phyloP scores from a whole-genome alignment of 2,113 vertebrate genomes.

The Ictalurus furcatus region DNA sequence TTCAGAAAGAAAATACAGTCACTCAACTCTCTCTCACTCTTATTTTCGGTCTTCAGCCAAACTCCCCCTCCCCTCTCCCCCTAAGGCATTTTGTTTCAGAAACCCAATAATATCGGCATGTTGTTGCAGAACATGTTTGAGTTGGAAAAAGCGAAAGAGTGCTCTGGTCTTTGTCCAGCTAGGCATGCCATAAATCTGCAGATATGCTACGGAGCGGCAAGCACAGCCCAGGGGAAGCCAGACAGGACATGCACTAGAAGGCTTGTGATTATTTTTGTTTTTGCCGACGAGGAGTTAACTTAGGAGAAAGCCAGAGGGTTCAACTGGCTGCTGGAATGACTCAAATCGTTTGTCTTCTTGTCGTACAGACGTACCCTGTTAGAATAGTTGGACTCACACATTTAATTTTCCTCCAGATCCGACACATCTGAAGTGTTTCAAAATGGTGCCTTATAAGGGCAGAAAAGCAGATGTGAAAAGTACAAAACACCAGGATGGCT shows the following conservation, averaged over 20 bases:
- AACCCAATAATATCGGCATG: slow-evolving; percentile 49
- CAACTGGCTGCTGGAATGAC: slow-evolving; percentile 34
- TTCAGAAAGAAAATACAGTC: slow-evolving; percentile 3
- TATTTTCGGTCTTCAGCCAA: neutral
- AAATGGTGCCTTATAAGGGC: slow-evolving; percentile 8
- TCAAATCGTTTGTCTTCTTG: slow-evolving; percentile 42
- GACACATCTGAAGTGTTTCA: slow-evolving; percentile 18
- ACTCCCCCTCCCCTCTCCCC: neutral
- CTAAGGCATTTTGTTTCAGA: slow-evolving; percentile 49
- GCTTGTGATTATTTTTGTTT: slow-evolving; percentile 43
- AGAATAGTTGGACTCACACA: slow-evolving; percentile 18
- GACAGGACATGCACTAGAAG: slow-evolving; percentile 44
- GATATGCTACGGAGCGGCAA: slow-evolving; percentile 41
- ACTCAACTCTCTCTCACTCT: slow-evolving; percentile 11
- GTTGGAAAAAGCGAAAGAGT: slow-evolving; percentile 48
- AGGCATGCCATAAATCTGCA: slow-evolving; percentile 54
- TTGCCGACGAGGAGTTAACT: slow-evolving; percentile 36
- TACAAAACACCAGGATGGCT: slow-evolving; percentile 25
- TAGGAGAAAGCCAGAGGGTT: slow-evolving; percentile 40
- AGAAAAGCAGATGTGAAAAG: slow-evolving; percentile 7
- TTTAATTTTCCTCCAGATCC: slow-evolving; percentile 1
- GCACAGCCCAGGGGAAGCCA: slow-evolving; percentile 27
- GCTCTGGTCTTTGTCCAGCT: slow-evolving; percentile 49
- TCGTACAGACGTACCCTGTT: slow-evolving; percentile 21
- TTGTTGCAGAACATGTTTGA: slow-evolving; percentile 55